These are phyloP conservation scores for Drosophila mimetica DNA, from an alignment of 2,888 invertebrate species.

Conservation along the genomic window DNA sequence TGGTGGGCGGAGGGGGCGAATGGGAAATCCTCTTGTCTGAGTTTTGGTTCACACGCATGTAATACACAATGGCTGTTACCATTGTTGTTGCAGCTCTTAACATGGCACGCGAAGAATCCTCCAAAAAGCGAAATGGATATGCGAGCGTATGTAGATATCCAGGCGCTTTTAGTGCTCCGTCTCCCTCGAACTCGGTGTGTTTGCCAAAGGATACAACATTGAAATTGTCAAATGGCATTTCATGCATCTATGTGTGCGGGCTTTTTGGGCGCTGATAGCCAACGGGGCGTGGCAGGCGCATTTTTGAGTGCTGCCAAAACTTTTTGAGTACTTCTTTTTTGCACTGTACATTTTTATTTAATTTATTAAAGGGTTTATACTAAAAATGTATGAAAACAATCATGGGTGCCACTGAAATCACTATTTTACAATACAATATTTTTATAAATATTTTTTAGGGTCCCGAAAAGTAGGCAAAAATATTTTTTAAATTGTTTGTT, in stretches of 20 bases:
- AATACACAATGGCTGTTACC: slow-evolving; percentile 54
- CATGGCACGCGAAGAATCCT: slow-evolving; percentile 76
- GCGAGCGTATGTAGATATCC: slow-evolving; percentile 52
- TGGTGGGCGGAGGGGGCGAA: slow-evolving; percentile 8
- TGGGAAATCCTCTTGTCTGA: slow-evolving; percentile 46
- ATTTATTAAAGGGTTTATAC: slow-evolving; percentile 1
- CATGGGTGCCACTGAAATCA: not conserved
- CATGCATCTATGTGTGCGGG: slow-evolving; percentile 16
- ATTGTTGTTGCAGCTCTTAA: slow-evolving; percentile 68
- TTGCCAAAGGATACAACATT: slow-evolving; percentile 58
- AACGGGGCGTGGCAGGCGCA: slow-evolving; percentile 12
- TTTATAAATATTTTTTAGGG: too few species aligned
- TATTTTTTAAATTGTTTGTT: too few species aligned
- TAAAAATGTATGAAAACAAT: too few species aligned
- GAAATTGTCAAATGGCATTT: slow-evolving; percentile 70
- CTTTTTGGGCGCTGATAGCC: not conserved
- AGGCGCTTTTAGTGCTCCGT: slow-evolving; percentile 50
- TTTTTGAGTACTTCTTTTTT: slow-evolving; percentile 4
- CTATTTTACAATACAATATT: too few species aligned
- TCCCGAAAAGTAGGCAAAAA: too few species aligned
- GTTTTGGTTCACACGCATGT: slow-evolving; percentile 69
- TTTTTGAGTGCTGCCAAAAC: slow-evolving; percentile 9
- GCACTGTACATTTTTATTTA: slow-evolving; percentile 1
- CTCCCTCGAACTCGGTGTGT: slow-evolving; percentile 21
- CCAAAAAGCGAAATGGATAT: slow-evolving; percentile 74